Conservation (phyloP, 2,888 invertebrate genomes). For the Resseliella maxima region DNA sequence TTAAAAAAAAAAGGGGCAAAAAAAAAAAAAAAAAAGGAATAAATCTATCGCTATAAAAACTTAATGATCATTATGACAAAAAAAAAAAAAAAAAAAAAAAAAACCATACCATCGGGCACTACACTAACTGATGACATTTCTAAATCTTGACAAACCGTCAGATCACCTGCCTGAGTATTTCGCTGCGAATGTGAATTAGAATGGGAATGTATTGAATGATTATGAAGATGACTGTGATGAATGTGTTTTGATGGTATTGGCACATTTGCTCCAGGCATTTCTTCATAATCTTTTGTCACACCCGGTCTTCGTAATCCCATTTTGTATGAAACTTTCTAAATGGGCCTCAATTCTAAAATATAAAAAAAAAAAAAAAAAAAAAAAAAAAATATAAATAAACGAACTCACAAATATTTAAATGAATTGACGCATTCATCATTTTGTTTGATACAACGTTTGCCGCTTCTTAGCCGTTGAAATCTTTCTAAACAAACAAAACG, state of each 20-base stretch:
- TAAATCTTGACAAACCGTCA: slow-evolving; percentile 67
- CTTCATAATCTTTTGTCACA: slow-evolving; percentile 61
- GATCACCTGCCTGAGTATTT: neutral
- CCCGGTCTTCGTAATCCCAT: slow-evolving; percentile 61
- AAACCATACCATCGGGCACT: slow-evolving; percentile 73
- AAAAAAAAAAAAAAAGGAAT: neutral
- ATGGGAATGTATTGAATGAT: neutral
- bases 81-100: neutral
- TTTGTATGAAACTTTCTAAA: slow-evolving; percentile 51
- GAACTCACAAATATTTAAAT: slow-evolving; percentile 12
- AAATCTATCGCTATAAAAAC: slow-evolving; percentile 75
- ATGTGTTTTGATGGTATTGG: slow-evolving; percentile 55
- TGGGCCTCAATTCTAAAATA: neutral
- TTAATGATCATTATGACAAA: too few species aligned
- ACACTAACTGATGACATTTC: slow-evolving; percentile 76
- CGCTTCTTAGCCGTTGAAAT: slow-evolving; percentile 32
- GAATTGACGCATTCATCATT: neutral
- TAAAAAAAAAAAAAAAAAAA: neutral
- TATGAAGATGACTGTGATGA: slow-evolving; percentile 24
- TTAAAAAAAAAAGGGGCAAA: neutral
- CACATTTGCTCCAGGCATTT: slow-evolving; percentile 61
- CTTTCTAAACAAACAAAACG: neutral
- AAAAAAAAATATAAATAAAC: neutral
- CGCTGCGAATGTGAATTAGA: neutral
- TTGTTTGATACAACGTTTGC: neutral